phyloP scores from a whole-genome alignment of 2,888 invertebrate genomes.

The Lithodes maja region DNA sequence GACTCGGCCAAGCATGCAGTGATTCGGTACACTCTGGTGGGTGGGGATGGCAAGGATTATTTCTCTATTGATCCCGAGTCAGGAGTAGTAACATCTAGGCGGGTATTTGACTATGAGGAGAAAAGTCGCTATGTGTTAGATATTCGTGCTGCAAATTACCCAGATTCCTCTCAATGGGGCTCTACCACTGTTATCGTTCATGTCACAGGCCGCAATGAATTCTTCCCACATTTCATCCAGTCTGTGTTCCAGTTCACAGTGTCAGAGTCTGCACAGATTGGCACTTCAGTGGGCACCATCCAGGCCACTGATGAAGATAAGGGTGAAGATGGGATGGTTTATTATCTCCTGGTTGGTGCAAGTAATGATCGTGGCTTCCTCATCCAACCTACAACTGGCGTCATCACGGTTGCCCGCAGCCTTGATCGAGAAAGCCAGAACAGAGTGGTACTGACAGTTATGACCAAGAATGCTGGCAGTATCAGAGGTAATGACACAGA shows the following conservation, averaged over 20 bases:
- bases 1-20: conserved; percentile 92
- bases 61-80: conserved; percentile 86
- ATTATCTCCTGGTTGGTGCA: conserved; percentile 93
- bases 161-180: conserved; percentile 81
- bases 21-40: conserved; percentile 87
- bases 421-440: conserved; percentile 92
- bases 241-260: conserved; percentile 94
- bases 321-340: conserved; percentile 90
- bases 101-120: conserved; percentile 91
- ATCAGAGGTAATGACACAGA: conserved; percentile 96
- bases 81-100: conserved; percentile 85
- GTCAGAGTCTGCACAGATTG: conserved; percentile 91
- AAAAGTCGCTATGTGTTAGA: conserved; percentile 83
- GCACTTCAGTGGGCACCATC: conserved; percentile 88
- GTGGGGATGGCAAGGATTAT: conserved; percentile 83
- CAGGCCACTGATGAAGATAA: conserved; percentile 93
- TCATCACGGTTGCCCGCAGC: conserved; percentile 87
- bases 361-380: conserved; percentile 94
- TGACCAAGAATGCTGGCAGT: conserved; percentile 96
- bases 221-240: conserved; percentile 89
- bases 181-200: conserved; percentile 80
- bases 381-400: conserved; percentile 88
- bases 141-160: conserved; percentile 86
- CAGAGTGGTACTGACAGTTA: conserved; percentile 89
- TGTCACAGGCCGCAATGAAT: conserved; percentile 91